Percentiles rank a stretch among this genome's conserved stretches.
These are phyloP conservation scores for Dryocosmus kuriphilus DNA, from an alignment of 2,888 invertebrate genomes.

Conservation along the genomic window DNA sequence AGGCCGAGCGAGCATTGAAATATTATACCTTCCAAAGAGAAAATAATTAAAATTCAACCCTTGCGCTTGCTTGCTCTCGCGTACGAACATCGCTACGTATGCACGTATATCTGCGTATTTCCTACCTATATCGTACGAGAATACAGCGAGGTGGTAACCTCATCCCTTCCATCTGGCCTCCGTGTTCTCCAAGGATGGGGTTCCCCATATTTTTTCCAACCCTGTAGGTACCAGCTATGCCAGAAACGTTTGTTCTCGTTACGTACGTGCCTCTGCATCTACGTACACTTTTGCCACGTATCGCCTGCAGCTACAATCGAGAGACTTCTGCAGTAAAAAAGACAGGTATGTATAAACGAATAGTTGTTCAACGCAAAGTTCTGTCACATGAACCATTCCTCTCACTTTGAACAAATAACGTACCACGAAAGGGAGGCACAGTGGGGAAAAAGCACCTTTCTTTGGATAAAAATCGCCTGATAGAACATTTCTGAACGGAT, in stretches of 20 bases:
- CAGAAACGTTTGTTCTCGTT: constrained; percentile 74
- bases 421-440: constrained; percentile 56
- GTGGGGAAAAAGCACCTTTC: no score
- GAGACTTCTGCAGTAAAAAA: constrained; percentile 43
- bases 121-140: constrained; percentile 58
- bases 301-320: constrained; percentile 53
- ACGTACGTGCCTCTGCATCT: constrained; percentile 58
- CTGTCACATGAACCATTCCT: not conserved
- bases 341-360: not conserved
- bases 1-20: constrained; percentile 76
- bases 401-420: not conserved
- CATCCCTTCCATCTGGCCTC: constrained; percentile 24
- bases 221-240: constrained; percentile 73
- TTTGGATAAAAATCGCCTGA: no score
- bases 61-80: constrained; percentile 70
- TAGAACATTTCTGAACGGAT: no score
- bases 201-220: constrained; percentile 73
- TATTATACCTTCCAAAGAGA: constrained; percentile 78
- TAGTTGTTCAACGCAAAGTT: not conserved
- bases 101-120: constrained; percentile 44
- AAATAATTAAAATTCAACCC: constrained; percentile 78
- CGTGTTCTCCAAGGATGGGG: constrained; percentile 66
- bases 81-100: constrained; percentile 52
- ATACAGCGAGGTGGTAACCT: constrained; percentile 51
- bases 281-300: constrained; percentile 53